These are phyloP conservation scores for Melanotus villosus DNA, from an alignment of 2,888 invertebrate species.

Conservation along the genomic window DNA sequence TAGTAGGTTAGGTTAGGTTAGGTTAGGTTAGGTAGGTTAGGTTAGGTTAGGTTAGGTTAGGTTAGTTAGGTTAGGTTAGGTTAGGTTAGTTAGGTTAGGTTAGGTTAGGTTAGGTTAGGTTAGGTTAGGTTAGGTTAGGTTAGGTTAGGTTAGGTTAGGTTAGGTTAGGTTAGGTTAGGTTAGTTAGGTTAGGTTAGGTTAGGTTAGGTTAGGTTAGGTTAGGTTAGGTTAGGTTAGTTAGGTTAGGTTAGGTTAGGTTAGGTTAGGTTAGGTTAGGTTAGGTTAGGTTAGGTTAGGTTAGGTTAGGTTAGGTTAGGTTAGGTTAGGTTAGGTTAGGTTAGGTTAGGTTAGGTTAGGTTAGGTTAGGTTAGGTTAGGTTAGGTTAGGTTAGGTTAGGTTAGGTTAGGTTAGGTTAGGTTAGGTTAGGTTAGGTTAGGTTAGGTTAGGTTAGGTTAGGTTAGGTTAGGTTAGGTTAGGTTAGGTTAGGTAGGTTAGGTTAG, in stretches of 20 bases:
- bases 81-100: constrained; percentile 48
- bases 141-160: constrained; percentile 48
- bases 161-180: constrained; percentile 41
- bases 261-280: constrained; percentile 37
- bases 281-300: constrained; percentile 37
- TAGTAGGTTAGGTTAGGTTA: no score
- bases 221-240: constrained; percentile 39
- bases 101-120: constrained; percentile 49
- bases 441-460: constrained; percentile 20
- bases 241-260: constrained; percentile 29
- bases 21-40: no score
- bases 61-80: constrained; percentile 47
- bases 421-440: constrained; percentile 20
- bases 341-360: constrained; percentile 34
- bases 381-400: constrained; percentile 51
- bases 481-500: no score
- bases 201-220: constrained; percentile 34
- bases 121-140: constrained; percentile 48
- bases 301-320: constrained; percentile 37
- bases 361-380: constrained; percentile 55
- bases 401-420: constrained; percentile 52
- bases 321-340: constrained; percentile 34
- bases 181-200: constrained; percentile 44
- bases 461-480: constrained; percentile 20
- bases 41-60: constrained; percentile 49